These are phyloP conservation scores for Globodera rostochiensis DNA, from an alignment of 1,140 invertebrate genomes.

Conservation along the genomic window DNA sequence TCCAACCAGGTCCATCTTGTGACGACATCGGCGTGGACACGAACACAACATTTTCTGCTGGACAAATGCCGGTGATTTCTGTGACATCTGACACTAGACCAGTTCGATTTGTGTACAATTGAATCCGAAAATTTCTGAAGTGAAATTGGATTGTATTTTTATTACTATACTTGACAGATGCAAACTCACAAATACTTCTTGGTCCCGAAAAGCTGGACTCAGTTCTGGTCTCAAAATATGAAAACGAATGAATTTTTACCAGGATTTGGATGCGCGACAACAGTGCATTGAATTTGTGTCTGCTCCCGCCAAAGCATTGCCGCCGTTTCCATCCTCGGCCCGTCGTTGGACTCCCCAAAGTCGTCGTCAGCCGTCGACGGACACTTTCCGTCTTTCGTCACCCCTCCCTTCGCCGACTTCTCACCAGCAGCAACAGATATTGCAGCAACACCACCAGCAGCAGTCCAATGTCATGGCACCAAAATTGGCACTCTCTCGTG, in stretches of 20 bases:
- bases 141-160: no score
- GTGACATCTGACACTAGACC: no score
- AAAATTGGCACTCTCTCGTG: not conserved
- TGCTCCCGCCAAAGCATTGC: not conserved
- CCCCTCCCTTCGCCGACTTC: not conserved
- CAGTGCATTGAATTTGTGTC: not conserved
- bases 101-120: no score
- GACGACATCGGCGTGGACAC: not conserved
- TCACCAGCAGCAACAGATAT: slow-evolving; percentile 4
- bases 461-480: not conserved
- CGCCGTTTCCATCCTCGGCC: not conserved
- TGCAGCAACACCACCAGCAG: not conserved
- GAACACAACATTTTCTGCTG: not conserved
- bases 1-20: not conserved
- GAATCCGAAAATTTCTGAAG: no score
- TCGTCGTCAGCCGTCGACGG: not conserved
- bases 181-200: no score
- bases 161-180: no score
- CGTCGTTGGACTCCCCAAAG: not conserved
- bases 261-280: not conserved
- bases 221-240: no score
- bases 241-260: not conserved
- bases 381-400: not conserved
- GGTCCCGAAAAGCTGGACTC: no score
- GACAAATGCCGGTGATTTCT: not conserved